Evolutionary conservation across 2,888 invertebrate species (phyloP).

Genomic region (Hydrotaea diabolus): DNA sequence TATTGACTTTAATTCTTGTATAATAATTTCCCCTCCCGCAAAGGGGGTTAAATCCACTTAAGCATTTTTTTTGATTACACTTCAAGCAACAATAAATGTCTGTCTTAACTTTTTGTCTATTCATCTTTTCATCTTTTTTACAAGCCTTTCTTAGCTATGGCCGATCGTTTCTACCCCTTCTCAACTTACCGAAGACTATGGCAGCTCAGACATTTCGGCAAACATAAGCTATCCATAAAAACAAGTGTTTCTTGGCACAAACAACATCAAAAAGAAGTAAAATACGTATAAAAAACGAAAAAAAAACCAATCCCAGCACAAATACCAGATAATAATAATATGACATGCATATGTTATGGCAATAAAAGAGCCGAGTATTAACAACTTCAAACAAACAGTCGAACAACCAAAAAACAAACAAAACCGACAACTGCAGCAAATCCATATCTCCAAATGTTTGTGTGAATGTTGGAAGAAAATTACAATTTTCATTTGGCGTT

Average conservation of each 20-base stretch:
- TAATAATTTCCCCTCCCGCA: background rate
- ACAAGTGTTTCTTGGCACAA: background rate
- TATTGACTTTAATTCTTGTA: conserved; percentile 17
- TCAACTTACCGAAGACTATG: background rate
- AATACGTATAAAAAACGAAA: no score
- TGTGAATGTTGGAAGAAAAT: background rate
- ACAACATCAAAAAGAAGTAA: no score
- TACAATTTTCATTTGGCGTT: conserved; percentile 3
- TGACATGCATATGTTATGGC: conserved; percentile 6
- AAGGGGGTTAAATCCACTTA: background rate
- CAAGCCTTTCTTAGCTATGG: background rate
- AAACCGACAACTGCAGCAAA: no score
- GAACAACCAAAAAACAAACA: background rate
- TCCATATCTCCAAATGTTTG: background rate
- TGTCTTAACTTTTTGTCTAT: background rate
- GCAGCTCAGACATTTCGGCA: conserved; percentile 5
- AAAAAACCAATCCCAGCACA: background rate
- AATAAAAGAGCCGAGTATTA: background rate
- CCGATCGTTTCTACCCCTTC: background rate
- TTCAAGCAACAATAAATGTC: background rate
- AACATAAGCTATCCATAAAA: conserved; percentile 4
- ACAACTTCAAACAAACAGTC: conserved; percentile 5
- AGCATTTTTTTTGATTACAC: background rate
- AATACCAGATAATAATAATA: background rate
- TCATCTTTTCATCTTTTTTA: background rate